These are phyloP conservation scores for Drosophila longiperda DNA, from an alignment of 2,888 invertebrate species.

Conservation along the genomic window DNA sequence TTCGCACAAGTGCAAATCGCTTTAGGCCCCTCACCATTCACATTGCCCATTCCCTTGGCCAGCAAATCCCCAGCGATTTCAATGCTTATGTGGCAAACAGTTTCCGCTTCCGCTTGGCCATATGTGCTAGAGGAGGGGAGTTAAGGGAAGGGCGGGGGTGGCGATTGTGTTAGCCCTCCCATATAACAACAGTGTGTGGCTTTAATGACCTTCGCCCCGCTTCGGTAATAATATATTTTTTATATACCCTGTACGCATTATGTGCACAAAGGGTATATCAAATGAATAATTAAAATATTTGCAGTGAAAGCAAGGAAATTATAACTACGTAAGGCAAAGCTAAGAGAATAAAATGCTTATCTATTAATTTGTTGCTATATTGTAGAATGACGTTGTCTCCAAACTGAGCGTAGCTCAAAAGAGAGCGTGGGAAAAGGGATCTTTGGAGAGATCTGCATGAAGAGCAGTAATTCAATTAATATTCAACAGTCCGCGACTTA, in stretches of 20 bases:
- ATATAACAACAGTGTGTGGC: constrained; percentile 43
- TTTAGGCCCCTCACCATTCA: constrained; percentile 22
- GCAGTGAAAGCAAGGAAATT: not conserved
- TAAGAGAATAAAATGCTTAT: not conserved
- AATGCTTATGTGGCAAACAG: constrained; percentile 72
- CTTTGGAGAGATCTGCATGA: not conserved
- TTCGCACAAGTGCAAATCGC: constrained; percentile 78
- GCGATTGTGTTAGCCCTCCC: constrained; percentile 9
- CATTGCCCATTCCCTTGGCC: not conserved
- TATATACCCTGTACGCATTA: constrained; percentile 6
- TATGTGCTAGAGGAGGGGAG: constrained; percentile 46
- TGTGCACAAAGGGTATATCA: not conserved
- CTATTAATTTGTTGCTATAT: not conserved
- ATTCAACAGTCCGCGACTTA: not conserved
- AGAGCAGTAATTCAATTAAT: not conserved
- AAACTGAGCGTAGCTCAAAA: not conserved
- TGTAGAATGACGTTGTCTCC: not conserved
- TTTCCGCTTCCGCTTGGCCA: constrained; percentile 76
- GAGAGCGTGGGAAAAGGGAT: not conserved
- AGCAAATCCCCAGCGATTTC: constrained; percentile 69
- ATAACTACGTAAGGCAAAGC: not conserved
- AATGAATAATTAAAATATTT: fast-evolving
- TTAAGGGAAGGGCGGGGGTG: too few species aligned
- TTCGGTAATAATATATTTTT: constrained; percentile 35
- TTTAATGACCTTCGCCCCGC: constrained; percentile 73